Conservation (phyloP, 2,113 vertebrate genomes). For the Picathartes gymnocephalus region DNA sequence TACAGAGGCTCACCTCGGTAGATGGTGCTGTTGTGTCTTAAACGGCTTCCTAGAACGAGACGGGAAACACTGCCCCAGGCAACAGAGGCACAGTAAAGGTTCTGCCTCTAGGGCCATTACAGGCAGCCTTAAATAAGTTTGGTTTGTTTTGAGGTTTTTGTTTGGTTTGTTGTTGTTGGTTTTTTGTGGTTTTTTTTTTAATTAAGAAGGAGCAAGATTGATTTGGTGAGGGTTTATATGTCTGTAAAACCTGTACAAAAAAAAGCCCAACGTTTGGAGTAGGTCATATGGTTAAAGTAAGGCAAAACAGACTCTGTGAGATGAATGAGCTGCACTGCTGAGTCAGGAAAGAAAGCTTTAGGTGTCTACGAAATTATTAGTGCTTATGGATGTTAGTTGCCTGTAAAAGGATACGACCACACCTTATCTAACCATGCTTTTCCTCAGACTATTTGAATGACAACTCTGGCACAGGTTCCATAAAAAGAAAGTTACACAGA, state of each 20-base stretch:
- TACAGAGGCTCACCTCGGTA: not conserved
- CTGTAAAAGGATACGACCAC: fast-evolving
- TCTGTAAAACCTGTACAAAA: not conserved
- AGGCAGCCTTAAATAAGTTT: not conserved
- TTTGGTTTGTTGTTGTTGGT: not conserved
- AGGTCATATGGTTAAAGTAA: not conserved
- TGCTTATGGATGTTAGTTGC: not conserved
- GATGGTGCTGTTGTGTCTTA: constrained; percentile 36
- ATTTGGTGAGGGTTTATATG: not conserved
- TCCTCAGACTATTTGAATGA: constrained; percentile 6
- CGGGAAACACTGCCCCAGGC: not conserved
- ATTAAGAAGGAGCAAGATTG: not conserved
- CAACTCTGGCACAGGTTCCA: not conserved
- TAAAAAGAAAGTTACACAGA: not conserved
- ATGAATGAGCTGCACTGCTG: not conserved
- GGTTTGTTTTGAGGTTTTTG: not conserved
- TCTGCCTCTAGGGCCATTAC: not conserved
- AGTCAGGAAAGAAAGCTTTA: not conserved
- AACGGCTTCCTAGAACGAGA: not conserved
- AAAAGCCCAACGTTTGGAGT: not conserved
- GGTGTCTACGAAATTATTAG: not conserved
- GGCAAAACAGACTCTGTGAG: not conserved
- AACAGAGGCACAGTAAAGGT: not conserved
- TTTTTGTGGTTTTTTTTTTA: not conserved
- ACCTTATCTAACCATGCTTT: not conserved